phyloP scores from a whole-genome alignment of 2,888 invertebrate genomes.

The Polyommatus iphigenia region DNA sequence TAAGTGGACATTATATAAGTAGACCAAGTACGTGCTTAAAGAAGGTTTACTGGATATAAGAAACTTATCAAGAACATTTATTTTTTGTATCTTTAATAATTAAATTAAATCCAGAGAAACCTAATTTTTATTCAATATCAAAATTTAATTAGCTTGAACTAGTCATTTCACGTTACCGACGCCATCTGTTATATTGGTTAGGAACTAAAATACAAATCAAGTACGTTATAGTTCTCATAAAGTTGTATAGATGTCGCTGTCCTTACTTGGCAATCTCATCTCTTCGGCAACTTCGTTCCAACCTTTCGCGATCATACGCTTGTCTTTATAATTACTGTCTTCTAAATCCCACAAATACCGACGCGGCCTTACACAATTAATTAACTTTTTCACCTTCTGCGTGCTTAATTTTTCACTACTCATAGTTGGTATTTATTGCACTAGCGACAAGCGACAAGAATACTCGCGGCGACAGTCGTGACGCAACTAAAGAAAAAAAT shows the following conservation, averaged over 20 bases:
- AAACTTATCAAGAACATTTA: no score
- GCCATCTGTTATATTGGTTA: not conserved
- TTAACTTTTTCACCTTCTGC: slow-evolving; percentile 40
- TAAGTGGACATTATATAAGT: no score
- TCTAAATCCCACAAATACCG: slow-evolving; percentile 54
- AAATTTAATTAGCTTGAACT: not conserved
- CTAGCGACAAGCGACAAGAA: slow-evolving; percentile 28
- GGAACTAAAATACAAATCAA: not conserved
- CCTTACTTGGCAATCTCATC: slow-evolving; percentile 50
- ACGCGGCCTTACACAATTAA: slow-evolving; percentile 50
- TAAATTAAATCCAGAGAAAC: not conserved
- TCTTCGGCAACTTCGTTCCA: slow-evolving; percentile 52
- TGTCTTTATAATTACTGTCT: slow-evolving; percentile 49
- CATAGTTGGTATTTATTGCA: not conserved
- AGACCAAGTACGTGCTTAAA: no score
- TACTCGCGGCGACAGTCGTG: slow-evolving; percentile 18
- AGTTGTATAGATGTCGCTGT: slow-evolving; percentile 33
- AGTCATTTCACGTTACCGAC: not conserved
- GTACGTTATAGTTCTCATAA: not conserved
- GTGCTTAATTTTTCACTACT: not conserved
- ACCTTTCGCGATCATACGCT: slow-evolving; percentile 45
- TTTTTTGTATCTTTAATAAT: no score
- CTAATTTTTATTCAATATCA: not conserved
- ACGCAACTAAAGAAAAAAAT: slow-evolving; percentile 31
- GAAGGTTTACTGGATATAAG: no score